Conservation (phyloP, 2,797 vertebrate species). For the Sebastes cheni region DNA sequence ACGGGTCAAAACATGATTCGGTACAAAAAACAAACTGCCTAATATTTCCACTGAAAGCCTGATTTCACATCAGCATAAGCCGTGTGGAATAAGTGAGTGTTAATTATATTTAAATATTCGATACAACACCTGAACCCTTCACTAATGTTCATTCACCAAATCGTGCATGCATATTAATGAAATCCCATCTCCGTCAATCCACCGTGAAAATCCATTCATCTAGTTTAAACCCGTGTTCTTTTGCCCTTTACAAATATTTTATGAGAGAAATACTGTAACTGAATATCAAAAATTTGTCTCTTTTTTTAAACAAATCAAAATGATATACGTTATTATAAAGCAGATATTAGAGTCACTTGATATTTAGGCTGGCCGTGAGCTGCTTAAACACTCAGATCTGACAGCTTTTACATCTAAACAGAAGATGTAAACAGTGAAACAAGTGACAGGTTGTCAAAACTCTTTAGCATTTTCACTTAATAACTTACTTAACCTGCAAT, state of each 20-base stretch:
- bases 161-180: conserved; percentile 27
- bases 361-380: too few species aligned
- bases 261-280: not conserved
- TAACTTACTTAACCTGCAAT: not conserved
- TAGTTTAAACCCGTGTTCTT: conserved; percentile 13
- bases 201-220: conserved; percentile 26
- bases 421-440: not conserved
- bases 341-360: not conserved
- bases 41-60: conserved; percentile 7
- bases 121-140: conserved; percentile 43
- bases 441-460: not conserved
- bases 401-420: not conserved
- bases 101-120: conserved; percentile 47
- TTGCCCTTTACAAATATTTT: conserved; percentile 34
- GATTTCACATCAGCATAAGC: conserved; percentile 17
- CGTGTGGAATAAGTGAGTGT: conserved; percentile 15
- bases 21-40: not conserved
- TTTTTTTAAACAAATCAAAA: not conserved
- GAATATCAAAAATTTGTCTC: not conserved
- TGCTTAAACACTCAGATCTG: conserved; percentile 7
- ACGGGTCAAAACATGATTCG: not conserved
- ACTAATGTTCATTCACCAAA: conserved; percentile 38
- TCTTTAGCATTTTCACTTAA: not conserved
- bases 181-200: conserved; percentile 9
- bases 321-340: not conserved